These are phyloP conservation scores for Ashinkailepas kermadecensis DNA, from an alignment of 2,888 invertebrate genomes.

Conservation along the genomic window DNA sequence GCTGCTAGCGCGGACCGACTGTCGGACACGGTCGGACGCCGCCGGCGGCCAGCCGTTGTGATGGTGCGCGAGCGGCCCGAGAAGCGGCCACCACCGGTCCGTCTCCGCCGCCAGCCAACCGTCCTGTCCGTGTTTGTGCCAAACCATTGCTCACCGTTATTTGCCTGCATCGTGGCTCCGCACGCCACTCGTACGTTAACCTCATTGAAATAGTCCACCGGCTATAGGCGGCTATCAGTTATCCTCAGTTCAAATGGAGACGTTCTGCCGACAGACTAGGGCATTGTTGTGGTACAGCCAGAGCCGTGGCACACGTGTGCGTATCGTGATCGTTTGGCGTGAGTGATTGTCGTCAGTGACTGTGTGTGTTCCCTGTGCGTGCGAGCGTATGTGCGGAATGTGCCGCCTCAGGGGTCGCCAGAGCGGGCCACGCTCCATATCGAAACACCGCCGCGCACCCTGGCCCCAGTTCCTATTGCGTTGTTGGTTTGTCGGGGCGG, in stretches of 20 bases:
- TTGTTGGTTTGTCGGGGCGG: neutral
- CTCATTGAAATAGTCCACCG: neutral
- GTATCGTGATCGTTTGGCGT: neutral
- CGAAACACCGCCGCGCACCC: neutral
- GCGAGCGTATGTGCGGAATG: neutral
- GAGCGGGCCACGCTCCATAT: no score
- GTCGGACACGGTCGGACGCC: neutral
- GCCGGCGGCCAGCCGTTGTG: neutral
- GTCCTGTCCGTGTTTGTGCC: constrained; percentile 10
- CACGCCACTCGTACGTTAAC: neutral
- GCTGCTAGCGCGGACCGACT: no score
- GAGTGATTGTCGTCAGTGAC: no score
- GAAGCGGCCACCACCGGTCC: no score
- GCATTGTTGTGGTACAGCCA: neutral
- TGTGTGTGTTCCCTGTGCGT: neutral
- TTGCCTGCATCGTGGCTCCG: neutral
- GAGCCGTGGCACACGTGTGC: neutral
- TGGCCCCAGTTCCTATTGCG: constrained; percentile 5
- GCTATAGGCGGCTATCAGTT: neutral
- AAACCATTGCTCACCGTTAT: constrained; percentile 7
- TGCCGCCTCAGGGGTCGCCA: neutral
- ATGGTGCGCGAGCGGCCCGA: no score
- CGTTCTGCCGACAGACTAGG: no score
- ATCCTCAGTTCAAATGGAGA: constrained; percentile 1
- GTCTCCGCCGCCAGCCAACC: no score